Base-by-base conservation (phyloP, 2,113 vertebrate genomes). In the Centrocercus urophasianus region DNA sequence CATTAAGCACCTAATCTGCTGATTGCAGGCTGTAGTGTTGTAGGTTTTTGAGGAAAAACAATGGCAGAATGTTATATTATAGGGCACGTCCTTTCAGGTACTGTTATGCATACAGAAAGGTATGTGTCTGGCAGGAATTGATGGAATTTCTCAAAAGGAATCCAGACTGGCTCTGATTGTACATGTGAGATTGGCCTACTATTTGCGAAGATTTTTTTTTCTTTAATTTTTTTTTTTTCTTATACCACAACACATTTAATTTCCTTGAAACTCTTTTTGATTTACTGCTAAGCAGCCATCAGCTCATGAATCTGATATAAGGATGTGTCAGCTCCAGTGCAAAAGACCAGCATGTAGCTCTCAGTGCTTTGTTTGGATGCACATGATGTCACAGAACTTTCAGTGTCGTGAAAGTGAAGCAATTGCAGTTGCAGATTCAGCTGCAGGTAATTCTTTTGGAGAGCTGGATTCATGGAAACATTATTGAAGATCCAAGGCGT, bases 71-170 rank as follows among this genome's bases (percentile, higher is more conserved):
- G 12, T 69, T 65, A 21, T 43, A 24, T 52, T 60, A 54, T 19
- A 70, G 25, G 30, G 13, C 14, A 70, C 2, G 0, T 82, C 32
- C 47, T 82, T 25, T 84, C 81, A 82, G 21, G 19, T 67, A 43
- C 42, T 75, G 34, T 34, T 81, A 30, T n/a, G 4, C 1, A 1
- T 54, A n/a, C 32, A n/a, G 40, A 56, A 87, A 89, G 20, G 22
- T 25, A 59, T 76, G 18, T 2, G 4, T 48, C 61, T 78, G 57
- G 38, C n/a, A 22, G 30, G 48, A 86, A 86, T 64, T 61, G 70
- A 66, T 65, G 74, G 48, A 30, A 78, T 84, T 92, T 90, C 81
- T 92, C 40, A 22, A 66, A 89, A 70, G 28, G n/a, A 81, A 81
- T 40, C n/a, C 7, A 47, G 43, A 43, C 8, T 69, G 13, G 8